Evolutionary conservation across 2,113 vertebrate genomes (phyloP).

Genomic region (Amia ocellicauda): DNA sequence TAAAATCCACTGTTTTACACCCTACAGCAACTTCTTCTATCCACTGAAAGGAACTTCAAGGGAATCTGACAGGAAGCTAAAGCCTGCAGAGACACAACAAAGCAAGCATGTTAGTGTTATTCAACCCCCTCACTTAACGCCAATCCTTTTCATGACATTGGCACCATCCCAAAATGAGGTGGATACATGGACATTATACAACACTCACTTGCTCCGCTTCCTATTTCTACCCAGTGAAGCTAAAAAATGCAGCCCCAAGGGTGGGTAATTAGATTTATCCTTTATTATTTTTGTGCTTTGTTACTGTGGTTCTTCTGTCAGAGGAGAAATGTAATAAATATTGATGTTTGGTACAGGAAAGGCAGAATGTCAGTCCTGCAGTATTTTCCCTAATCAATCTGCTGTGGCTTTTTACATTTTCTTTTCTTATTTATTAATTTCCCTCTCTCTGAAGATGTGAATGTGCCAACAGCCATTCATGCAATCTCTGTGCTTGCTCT

Average conservation of each 20-base stretch:
- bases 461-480: conserved; percentile 6
- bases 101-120: too few species aligned
- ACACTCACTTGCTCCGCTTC: conserved; percentile 30
- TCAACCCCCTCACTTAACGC: too few species aligned
- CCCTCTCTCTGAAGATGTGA: not conserved
- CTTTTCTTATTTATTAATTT: too few species aligned
- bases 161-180: too few species aligned
- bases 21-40: too few species aligned
- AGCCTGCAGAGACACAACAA: too few species aligned
- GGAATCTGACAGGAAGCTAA: too few species aligned
- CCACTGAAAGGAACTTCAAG: too few species aligned
- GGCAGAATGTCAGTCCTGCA: conserved; percentile 34
- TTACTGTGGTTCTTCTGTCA: conserved; percentile 51
- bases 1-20: too few species aligned
- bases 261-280: conserved; percentile 59
- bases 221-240: conserved; percentile 29
- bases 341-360: conserved; percentile 61
- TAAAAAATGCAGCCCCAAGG: conserved; percentile 38
- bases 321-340: conserved; percentile 70
- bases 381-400: conserved; percentile 29
- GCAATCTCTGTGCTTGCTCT: not conserved
- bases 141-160: too few species aligned
- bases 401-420: conserved; percentile 27
- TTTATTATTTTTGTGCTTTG: conserved; percentile 57
- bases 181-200: not conserved